These are phyloP conservation scores for Petrocephalus zakoni DNA, from an alignment of 2,113 vertebrate genomes.

Conservation along the genomic window DNA sequence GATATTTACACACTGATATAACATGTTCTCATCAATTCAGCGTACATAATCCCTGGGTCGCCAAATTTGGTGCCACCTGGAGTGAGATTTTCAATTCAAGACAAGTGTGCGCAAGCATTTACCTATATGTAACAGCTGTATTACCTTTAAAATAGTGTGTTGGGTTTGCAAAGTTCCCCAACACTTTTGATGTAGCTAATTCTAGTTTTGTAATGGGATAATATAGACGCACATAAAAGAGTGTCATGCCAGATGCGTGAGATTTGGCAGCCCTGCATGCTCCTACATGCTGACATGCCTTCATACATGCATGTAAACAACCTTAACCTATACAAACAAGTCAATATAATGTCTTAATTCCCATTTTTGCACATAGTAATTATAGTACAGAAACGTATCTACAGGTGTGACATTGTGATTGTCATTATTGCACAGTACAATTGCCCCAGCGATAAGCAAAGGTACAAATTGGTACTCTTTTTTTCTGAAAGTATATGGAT, in stretches of 20 bases:
- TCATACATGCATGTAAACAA: too few relatives aligned
- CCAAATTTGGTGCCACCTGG: background rate
- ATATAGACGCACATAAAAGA: background rate
- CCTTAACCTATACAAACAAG: too few relatives aligned
- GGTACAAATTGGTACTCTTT: too few relatives aligned
- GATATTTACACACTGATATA: background rate
- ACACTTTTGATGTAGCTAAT: too few relatives aligned
- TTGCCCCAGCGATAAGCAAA: background rate
- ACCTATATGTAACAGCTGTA: background rate
- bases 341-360: background rate
- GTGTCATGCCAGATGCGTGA: background rate
- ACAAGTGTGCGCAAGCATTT: background rate
- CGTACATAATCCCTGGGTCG: background rate
- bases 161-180: too few relatives aligned
- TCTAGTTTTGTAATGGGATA: too few relatives aligned
- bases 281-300: background rate
- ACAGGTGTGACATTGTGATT: background rate
- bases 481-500: background rate
- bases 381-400: background rate
- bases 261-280: background rate
- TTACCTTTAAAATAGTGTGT: background rate
- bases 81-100: background rate
- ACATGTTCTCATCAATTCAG: background rate
- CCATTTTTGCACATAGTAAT: background rate
- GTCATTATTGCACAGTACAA: background rate